These are phyloP conservation scores for Megalopta genalis DNA, from an alignment of 1,140 invertebrate species.

Conservation along the genomic window DNA sequence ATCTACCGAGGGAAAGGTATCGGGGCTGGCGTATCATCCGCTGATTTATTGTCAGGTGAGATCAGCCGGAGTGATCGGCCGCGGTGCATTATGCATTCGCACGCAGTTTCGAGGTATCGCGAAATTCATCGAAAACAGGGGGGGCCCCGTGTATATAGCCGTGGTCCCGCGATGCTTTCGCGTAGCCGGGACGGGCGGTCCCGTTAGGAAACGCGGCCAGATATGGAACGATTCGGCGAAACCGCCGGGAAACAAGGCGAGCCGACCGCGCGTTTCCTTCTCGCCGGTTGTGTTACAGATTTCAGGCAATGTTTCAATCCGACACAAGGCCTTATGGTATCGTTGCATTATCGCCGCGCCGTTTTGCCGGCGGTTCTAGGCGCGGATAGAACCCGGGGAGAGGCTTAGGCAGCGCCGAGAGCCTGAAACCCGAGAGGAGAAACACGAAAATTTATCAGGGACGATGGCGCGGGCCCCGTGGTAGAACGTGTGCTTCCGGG, in stretches of 20 bases:
- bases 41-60: neutral
- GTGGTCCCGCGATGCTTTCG: neutral
- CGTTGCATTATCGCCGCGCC: slow-evolving; percentile 8
- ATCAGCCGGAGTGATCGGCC: slow-evolving; percentile 7
- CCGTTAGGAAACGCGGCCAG: slow-evolving; percentile 33
- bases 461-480: neutral
- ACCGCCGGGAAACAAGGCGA: neutral
- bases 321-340: neutral
- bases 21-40: neutral
- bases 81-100: slow-evolving; percentile 34
- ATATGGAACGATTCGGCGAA: slow-evolving; percentile 34
- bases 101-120: slow-evolving; percentile 38
- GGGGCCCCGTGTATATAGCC: slow-evolving; percentile 6
- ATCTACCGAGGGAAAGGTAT: neutral
- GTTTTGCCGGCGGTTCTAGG: neutral
- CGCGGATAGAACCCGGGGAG: too few species aligned
- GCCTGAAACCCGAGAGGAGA: slow-evolving; percentile 26
- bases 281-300: slow-evolving; percentile 21
- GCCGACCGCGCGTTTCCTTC: neutral
- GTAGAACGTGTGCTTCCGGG: neutral
- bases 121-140: slow-evolving; percentile 51
- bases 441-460: slow-evolving; percentile 28
- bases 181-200: neutral
- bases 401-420: too few species aligned
- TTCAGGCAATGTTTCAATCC: slow-evolving; percentile 18